Evolutionary conservation across 2,888 invertebrate genomes (phyloP).

Genomic region (Torymus auratus): DNA sequence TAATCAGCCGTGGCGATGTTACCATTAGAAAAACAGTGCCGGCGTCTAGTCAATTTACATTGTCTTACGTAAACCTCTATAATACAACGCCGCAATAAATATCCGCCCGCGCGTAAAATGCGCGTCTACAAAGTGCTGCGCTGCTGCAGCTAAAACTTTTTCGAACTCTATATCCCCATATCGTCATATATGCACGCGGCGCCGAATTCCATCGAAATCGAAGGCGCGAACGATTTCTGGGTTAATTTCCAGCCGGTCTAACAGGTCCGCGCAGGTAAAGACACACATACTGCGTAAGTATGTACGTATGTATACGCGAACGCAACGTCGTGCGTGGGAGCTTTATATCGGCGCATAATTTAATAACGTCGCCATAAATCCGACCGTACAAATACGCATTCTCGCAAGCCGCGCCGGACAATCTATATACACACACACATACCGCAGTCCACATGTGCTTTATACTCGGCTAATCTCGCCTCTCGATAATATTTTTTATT

Average conservation of each 20-base stretch:
- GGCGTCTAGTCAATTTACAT: not conserved
- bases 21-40: too few species aligned
- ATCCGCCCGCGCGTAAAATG: slow-evolving; percentile 9
- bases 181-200: not conserved
- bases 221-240: slow-evolving; percentile 33
- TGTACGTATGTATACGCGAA: too few species aligned
- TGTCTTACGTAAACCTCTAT: slow-evolving; percentile 20
- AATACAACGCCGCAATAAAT: slow-evolving; percentile 17
- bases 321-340: slow-evolving; percentile 31
- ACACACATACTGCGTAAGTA: not conserved
- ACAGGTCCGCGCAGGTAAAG: slow-evolving; percentile 33
- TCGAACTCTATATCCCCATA: not conserved
- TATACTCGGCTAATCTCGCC: too few species aligned
- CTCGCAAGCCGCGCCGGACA: too few species aligned
- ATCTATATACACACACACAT: too few species aligned
- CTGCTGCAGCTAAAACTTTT: slow-evolving; percentile 14
- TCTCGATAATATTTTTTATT: not conserved
- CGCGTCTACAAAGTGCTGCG: not conserved
- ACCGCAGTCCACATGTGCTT: too few species aligned
- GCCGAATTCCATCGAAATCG: slow-evolving; percentile 42
- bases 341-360: slow-evolving; percentile 37
- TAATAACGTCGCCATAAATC: slow-evolving; percentile 45
- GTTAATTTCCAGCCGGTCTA: slow-evolving; percentile 49
- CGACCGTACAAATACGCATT: not conserved
- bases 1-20: too few species aligned